Base-by-base conservation (phyloP, 2,113 vertebrate genomes). In the Hippocampus mohnikei region DNA sequence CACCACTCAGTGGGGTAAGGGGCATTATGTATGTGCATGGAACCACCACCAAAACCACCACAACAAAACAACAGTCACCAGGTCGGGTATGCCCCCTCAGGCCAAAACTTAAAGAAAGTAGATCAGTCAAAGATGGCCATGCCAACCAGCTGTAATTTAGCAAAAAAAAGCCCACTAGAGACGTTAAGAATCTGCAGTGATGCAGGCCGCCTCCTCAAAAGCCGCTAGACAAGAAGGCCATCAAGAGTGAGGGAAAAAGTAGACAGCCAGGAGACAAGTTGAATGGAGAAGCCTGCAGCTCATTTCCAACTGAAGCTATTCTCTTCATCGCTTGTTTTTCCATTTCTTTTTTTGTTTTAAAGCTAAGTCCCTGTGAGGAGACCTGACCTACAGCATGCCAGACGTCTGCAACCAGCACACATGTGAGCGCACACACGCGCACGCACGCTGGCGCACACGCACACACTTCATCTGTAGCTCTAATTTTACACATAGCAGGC, bases 401-500 rank as follows among this genome's bases (percentile, higher is more conserved):
- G 83, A 82, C 81, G 71, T 90, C 84, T 91, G 77, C 76, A 21
- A 5, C 68, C 74, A 44, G 70, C 74, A 69, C 71, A 64, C 69
- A 33, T 27, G 40, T 66, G 61, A 25, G 46, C 58, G 61, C 53
- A 42, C n/a, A n/a, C 68, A 27, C 37, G 23, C 37, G 1, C n/a
- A n/a, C n/a, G n/a, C n/a, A n/a, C n/a, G n/a, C n/a, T n/a, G n/a
- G n/a, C n/a, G n/a, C n/a, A n/a, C n/a, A n/a, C n/a, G 59, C 21
- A 55, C 42, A 0, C 7, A 18, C 46, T n/a, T 67, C 33, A 69
- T 10, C 42, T 55, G 20, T 33, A 68, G 70, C 73, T 87, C 83
- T 88, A 81, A 92, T 91, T 92, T 92, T 86, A 84, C 75, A 87
- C 83, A 90, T 88, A 87, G 80, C 89, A 85, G 90, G 81, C 87